Evolutionary conservation across 2,888 invertebrate genomes (phyloP).

Genomic region (Perithous albicinctus): DNA sequence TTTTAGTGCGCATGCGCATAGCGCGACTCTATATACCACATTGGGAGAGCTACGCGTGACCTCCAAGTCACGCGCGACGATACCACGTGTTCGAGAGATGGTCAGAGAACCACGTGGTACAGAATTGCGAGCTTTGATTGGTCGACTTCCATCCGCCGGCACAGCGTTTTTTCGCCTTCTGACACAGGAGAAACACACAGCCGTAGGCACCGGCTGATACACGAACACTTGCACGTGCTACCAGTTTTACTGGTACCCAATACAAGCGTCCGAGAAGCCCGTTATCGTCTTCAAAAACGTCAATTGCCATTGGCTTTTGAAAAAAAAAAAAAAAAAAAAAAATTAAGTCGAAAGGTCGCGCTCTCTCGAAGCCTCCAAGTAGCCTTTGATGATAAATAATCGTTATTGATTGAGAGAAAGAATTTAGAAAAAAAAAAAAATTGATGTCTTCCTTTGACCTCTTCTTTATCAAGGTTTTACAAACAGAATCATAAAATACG

Average conservation of each 20-base stretch:
- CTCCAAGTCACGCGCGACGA: conserved; percentile 64
- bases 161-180: neutral
- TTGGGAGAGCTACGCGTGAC: conserved; percentile 64
- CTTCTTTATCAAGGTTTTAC: neutral
- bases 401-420: neutral
- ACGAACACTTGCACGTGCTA: neutral
- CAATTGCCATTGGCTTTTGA: neutral
- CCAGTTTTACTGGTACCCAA: neutral
- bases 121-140: conserved; percentile 28
- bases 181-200: conserved; percentile 11
- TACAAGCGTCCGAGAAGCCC: neutral
- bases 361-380: neutral
- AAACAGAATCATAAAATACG: neutral
- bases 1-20: conserved; percentile 43
- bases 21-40: conserved; percentile 24
- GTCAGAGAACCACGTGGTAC: conserved; percentile 59
- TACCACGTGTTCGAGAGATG: conserved; percentile 73
- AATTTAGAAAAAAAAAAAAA: too few species aligned
- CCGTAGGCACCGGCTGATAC: conserved; percentile 12
- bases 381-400: conserved; percentile 1
- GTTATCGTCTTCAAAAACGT: conserved; percentile 12
- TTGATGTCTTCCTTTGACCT: neutral
- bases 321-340: neutral
- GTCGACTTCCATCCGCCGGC: conserved; percentile 38
- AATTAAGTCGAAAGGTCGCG: neutral